Conservation (phyloP, 2,888 invertebrate species). For the Pedicia rivosa region DNA sequence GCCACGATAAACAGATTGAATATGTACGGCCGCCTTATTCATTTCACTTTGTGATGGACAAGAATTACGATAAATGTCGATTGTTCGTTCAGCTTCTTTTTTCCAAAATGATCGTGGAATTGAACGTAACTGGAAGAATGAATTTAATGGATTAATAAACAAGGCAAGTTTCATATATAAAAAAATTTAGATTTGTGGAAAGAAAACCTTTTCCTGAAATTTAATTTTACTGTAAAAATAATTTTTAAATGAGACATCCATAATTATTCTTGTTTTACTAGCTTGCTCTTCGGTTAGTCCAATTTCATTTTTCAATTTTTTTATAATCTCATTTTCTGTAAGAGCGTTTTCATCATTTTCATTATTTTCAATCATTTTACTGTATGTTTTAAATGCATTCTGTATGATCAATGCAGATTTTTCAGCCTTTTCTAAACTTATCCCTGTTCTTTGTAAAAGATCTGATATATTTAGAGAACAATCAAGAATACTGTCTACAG, state of each 20-base stretch:
- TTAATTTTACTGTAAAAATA: conserved; percentile 2
- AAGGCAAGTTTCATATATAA: neutral
- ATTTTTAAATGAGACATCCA: conserved; percentile 3
- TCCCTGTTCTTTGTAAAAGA: neutral
- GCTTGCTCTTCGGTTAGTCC: neutral
- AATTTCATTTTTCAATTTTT: neutral
- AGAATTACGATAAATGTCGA: conserved; percentile 1
- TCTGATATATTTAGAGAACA: conserved; percentile 1
- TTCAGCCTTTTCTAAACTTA: neutral
- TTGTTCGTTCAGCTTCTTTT: neutral
- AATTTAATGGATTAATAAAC: neutral
- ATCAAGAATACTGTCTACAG: conserved; percentile 2
- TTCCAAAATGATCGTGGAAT: neutral
- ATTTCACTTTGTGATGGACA: neutral
- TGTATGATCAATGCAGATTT: neutral
- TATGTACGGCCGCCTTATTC: conserved; percentile 5
- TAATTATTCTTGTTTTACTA: neutral
- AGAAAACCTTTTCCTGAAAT: neutral
- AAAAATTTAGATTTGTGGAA: neutral
- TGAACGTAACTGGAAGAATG: neutral
- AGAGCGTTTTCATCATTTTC: too few relatives aligned
- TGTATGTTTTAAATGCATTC: neutral
- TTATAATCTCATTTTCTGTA: neutral
- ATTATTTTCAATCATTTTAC: neutral
- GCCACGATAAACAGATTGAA: conserved; percentile 5